Conservation (phyloP, 2,113 vertebrate genomes). For the Eleginops maclovinus region DNA sequence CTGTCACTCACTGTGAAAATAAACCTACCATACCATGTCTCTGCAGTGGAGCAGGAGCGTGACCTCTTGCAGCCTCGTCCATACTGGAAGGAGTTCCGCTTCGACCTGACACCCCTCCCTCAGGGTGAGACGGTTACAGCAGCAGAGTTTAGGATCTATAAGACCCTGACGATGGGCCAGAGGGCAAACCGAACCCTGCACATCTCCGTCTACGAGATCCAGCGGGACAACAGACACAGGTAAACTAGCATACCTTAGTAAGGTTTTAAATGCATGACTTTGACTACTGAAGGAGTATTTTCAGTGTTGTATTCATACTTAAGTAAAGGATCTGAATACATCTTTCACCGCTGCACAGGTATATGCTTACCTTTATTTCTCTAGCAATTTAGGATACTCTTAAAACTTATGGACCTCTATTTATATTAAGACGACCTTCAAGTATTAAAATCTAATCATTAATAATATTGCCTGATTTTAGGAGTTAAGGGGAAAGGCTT, state of each 20-base stretch:
- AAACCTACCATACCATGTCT: no score
- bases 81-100: slow-evolving; percentile 96
- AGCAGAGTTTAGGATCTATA: slow-evolving; percentile 95
- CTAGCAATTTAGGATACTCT: not conserved
- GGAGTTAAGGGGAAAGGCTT: not conserved
- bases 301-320: no score
- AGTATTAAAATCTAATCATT: not conserved
- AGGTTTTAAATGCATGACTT: no score
- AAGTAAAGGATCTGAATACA: no score
- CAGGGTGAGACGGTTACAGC: slow-evolving; percentile 90
- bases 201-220: slow-evolving; percentile 91
- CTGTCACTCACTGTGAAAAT: no score
- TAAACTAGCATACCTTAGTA: slow-evolving; percentile 50
- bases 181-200: slow-evolving; percentile 89
- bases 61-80: slow-evolving; percentile 88
- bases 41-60: slow-evolving; percentile 91
- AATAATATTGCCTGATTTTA: not conserved
- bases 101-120: slow-evolving; percentile 94
- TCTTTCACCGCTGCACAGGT: no score
- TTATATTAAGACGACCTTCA: not conserved
- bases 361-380: not conserved
- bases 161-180: slow-evolving; percentile 83
- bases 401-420: no score
- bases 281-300: no score
- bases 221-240: slow-evolving; percentile 87